These are phyloP conservation scores for Lutjanus argentimaculatus DNA, from an alignment of 2,797 vertebrate genomes.

Conservation along the genomic window DNA sequence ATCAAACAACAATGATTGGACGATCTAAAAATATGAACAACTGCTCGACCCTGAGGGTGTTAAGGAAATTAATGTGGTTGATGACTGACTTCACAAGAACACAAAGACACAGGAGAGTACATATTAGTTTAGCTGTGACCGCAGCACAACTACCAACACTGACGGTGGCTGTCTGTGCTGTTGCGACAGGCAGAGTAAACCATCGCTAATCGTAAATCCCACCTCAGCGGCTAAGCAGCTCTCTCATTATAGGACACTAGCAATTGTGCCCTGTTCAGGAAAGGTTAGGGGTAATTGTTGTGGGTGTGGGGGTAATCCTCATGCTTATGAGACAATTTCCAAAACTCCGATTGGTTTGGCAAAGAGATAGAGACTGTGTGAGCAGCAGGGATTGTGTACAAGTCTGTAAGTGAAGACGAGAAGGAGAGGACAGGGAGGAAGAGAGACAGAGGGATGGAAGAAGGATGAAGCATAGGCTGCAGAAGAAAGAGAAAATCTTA, in stretches of 20 bases:
- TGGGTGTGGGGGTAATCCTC: conserved; percentile 63
- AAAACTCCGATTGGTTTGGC: conserved; percentile 67
- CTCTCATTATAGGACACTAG: conserved; percentile 47
- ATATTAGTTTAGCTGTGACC: conserved; percentile 42
- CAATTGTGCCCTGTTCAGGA: conserved; percentile 47
- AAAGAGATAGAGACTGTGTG: conserved; percentile 47
- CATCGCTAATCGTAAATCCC: conserved; percentile 56
- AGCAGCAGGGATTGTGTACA: conserved; percentile 51
- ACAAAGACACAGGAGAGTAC: conserved; percentile 4
- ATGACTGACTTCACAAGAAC: conserved; percentile 4
- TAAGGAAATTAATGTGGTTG: conserved; percentile 17
- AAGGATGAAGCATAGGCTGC: conserved; percentile 47
- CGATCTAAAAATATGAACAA: conserved; percentile 19
- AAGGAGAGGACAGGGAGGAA: conserved; percentile 14
- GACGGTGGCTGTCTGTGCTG: conserved; percentile 13
- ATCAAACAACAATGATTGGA: conserved; percentile 24
- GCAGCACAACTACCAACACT: conserved; percentile 17
- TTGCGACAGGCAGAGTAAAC: conserved; percentile 33
- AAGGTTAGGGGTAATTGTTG: conserved; percentile 63
- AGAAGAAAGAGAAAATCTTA: conserved; percentile 46
- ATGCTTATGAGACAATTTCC: conserved; percentile 59
- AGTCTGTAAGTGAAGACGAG: conserved; percentile 33
- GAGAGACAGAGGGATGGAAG: conserved; percentile 23
- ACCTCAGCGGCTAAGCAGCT: conserved; percentile 52
- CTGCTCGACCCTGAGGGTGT: not conserved